Percentiles rank a stretch among this genome's conserved stretches.
These are phyloP conservation scores for Paragorgia papillata DNA, from an alignment of 92 coral and sea anemone genomes.

Conservation along the genomic window DNA sequence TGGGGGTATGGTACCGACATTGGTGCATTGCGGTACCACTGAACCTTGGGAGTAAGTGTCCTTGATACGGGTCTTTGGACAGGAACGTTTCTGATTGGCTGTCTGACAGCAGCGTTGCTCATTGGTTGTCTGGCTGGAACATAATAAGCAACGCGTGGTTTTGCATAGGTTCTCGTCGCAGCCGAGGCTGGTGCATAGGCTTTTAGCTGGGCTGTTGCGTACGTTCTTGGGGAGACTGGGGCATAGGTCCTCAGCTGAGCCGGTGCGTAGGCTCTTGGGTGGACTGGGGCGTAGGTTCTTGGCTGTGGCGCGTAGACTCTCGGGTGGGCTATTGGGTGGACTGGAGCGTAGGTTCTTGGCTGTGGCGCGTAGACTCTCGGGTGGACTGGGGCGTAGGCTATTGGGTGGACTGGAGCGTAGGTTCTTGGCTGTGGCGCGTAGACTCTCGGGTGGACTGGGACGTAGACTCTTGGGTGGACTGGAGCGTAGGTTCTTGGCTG, in stretches of 20 bases:
- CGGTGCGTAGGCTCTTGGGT: not conserved
- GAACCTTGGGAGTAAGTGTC: conserved; percentile 1
- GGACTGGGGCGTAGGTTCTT: not conserved
- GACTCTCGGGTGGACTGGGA: conserved; percentile 4
- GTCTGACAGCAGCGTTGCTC: not conserved
- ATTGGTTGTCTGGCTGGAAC: conserved; percentile 21
- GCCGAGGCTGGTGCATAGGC: not conserved
- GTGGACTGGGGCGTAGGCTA: not conserved
- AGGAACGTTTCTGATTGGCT: conserved; percentile 4
- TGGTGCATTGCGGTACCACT: not conserved
- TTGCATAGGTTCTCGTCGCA: not conserved
- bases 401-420: too few species aligned
- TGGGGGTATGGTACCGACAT: conserved; percentile 6
- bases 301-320: not conserved
- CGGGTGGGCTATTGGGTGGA: not conserved
- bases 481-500: not conserved
- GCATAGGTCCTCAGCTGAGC: not conserved
- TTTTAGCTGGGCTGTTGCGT: too few species aligned
- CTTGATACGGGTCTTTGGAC: conserved; percentile 9
- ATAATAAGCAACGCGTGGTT: not conserved
- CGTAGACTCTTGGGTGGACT: not conserved
- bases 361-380: too few species aligned
- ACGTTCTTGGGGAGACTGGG: not conserved
- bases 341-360: too few species aligned
- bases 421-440: conserved; percentile 1